Evolutionary conservation across 1,140 invertebrate species (phyloP).

Genomic region (Antheraea pernyi): DNA sequence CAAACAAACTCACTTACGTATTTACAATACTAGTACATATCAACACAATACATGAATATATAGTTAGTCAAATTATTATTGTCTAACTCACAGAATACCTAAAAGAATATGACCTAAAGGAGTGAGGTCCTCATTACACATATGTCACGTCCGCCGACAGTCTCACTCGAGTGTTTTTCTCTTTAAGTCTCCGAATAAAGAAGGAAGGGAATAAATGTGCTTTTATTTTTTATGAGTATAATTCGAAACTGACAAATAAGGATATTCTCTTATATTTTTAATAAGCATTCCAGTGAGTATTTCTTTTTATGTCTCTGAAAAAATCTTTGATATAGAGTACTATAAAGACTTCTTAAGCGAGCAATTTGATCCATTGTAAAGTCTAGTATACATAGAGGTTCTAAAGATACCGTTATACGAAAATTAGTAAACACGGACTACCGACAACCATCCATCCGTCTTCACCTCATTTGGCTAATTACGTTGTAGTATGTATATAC

Average conservation of each 20-base stretch:
- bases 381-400: no score
- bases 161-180: conserved; percentile 4
- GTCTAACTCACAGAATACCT: not conserved
- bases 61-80: not conserved
- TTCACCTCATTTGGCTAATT: no score
- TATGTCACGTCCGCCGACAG: conserved; percentile 8
- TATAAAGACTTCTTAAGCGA: no score
- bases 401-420: no score
- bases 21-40: no score
- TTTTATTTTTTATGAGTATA: conserved; percentile 12
- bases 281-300: conserved; percentile 9
- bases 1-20: not conserved
- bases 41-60: not conserved
- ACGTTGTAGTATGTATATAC: no score
- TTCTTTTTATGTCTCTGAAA: not conserved
- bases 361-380: no score
- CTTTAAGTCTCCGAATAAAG: conserved; percentile 10
- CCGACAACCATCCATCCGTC: no score
- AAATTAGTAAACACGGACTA: no score
- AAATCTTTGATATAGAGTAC: not conserved
- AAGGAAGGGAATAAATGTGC: conserved; percentile 6
- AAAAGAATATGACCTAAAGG: not conserved
- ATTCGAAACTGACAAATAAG: conserved; percentile 9
- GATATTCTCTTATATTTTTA: conserved; percentile 6
- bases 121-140: not conserved